Evolutionary conservation across 2,888 invertebrate genomes (phyloP).

Genomic region (Hylaea fasciaria): DNA sequence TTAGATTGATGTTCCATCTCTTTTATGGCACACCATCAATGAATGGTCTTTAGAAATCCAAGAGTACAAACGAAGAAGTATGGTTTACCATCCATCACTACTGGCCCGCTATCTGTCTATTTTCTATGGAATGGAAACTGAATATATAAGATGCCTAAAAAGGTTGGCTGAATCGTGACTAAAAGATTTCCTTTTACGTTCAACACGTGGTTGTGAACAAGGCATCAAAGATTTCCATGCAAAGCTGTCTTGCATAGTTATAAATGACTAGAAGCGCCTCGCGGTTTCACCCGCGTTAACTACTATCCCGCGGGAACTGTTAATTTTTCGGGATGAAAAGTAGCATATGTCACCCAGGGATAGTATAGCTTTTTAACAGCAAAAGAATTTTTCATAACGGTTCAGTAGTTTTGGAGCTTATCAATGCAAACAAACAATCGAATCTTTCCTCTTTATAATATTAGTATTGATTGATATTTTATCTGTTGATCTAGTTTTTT

Average conservation of each 20-base stretch:
- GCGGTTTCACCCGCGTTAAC: no score
- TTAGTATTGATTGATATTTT: neutral
- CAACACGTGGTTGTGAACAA: slow-evolving; percentile 18
- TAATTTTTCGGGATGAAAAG: no score
- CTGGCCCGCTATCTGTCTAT: slow-evolving; percentile 22
- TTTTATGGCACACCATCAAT: slow-evolving; percentile 18
- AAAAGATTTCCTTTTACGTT: slow-evolving; percentile 32
- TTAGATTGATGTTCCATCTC: slow-evolving; percentile 9
- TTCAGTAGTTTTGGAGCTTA: no score
- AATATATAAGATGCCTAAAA: slow-evolving; percentile 20
- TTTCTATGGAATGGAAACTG: slow-evolving; percentile 10
- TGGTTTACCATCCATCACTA: slow-evolving; percentile 16
- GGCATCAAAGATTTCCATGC: slow-evolving; percentile 25
- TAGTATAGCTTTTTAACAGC: no score
- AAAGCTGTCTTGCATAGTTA: slow-evolving; percentile 34
- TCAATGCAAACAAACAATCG: no score
- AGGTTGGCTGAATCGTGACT: slow-evolving; percentile 33
- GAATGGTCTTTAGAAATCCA: slow-evolving; percentile 21
- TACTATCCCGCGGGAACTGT: no score
- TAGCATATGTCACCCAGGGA: no score
- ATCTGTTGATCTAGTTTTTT: neutral
- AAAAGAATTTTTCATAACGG: no score
- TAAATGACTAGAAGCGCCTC: no score
- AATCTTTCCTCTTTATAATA: no score
- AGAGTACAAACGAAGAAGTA: slow-evolving; percentile 5